phyloP scores from a whole-genome alignment of 2,113 vertebrate species.

The Ursus arctos region DNA sequence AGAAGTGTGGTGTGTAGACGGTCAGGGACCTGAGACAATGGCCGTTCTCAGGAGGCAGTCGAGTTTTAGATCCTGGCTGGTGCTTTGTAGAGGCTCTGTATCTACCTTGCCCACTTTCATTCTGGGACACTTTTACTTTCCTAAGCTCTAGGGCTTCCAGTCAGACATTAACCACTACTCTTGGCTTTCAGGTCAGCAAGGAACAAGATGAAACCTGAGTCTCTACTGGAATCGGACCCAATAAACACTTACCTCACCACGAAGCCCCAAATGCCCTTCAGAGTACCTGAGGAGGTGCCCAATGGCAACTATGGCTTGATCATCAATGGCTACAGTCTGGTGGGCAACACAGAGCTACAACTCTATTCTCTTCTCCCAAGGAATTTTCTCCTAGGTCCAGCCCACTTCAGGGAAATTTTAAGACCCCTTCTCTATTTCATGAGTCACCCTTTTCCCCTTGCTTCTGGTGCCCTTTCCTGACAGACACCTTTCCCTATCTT shows the following conservation, averaged over 20 bases:
- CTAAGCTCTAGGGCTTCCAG: background rate
- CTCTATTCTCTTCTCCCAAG: constrained; percentile 86
- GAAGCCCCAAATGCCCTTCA: constrained; percentile 28
- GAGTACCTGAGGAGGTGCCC: constrained; percentile 91
- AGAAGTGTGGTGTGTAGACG: background rate
- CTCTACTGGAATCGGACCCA: constrained; percentile 84
- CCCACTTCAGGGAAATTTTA: constrained; percentile 41
- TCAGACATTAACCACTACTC: constrained; percentile 10
- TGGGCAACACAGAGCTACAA: constrained; percentile 87
- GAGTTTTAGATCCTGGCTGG: too few species aligned
- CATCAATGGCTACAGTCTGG: constrained; percentile 96
- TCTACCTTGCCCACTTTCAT: background rate
- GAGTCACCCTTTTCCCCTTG: background rate
- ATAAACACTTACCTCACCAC: constrained; percentile 85
- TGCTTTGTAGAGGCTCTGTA: background rate
- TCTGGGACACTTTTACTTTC: background rate
- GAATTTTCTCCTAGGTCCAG: constrained; percentile 8
- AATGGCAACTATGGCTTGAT: constrained; percentile 93
- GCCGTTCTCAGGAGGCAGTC: background rate
- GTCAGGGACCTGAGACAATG: background rate
- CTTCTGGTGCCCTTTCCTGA: background rate
- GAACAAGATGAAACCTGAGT: constrained; percentile 90
- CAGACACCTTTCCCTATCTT: background rate
- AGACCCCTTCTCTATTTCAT: constrained; percentile 15
- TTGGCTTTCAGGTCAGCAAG: constrained; percentile 89